Conservation (phyloP, 1,140 invertebrate genomes). For the Samia ricini region DNA sequence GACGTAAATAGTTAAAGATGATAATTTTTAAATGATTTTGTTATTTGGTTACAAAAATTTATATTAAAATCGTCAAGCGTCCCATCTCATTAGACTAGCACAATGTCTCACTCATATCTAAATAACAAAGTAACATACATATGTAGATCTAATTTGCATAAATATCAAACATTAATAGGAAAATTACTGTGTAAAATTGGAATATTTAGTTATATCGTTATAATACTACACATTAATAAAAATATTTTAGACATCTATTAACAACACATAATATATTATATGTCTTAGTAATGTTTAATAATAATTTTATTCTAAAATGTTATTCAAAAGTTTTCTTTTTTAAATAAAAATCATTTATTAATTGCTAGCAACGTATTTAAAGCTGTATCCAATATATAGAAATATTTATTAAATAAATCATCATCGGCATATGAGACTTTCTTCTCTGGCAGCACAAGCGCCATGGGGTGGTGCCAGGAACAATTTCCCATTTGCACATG, state of each 20-base stretch:
- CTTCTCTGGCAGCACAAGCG: slow-evolving; percentile 81
- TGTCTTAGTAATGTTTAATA: neutral
- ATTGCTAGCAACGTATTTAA: neutral
- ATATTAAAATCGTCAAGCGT: neutral
- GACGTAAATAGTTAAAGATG: no score
- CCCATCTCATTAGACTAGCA: neutral
- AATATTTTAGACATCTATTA: neutral
- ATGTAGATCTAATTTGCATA: neutral
- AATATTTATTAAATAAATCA: slow-evolving; percentile 22
- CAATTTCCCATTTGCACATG: slow-evolving; percentile 92
- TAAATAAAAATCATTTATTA: neutral
- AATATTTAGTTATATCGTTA: neutral
- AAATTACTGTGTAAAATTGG: neutral
- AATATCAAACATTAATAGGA: neutral
- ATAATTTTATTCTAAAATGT: neutral
- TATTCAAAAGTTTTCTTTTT: neutral
- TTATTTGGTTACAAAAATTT: neutral
- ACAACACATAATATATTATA: neutral
- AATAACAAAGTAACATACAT: neutral
- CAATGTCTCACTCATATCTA: neutral
- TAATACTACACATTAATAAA: neutral
- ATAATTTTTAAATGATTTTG: neutral
- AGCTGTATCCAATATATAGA: neutral
- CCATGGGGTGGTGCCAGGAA: slow-evolving; percentile 92
- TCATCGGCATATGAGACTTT: slow-evolving; percentile 77